Evolutionary conservation across 2,113 vertebrate species (phyloP).

Genomic region (Peromyscus polionotus): DNA sequence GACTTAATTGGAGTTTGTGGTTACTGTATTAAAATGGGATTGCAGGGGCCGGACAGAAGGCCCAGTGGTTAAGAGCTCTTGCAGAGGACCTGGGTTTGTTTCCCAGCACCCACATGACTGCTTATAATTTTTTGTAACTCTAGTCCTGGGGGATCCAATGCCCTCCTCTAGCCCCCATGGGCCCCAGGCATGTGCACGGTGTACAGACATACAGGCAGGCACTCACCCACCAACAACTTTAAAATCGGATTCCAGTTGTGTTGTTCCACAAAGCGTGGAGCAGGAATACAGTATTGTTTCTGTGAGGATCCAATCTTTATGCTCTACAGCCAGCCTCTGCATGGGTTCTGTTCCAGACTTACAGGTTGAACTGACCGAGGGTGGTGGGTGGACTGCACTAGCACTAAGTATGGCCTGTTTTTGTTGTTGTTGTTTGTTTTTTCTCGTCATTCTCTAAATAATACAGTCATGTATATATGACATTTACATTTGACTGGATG

Average conservation of each 20-base stretch:
- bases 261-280: constrained; percentile 1
- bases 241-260: neutral
- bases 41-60: neutral
- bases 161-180: neutral
- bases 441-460: neutral
- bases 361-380: neutral
- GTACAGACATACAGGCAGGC: neutral
- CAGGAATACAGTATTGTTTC: constrained; percentile 16
- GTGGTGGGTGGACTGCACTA: neutral
- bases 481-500: neutral
- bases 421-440: neutral
- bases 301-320: neutral
- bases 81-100: neutral
- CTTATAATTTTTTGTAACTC: neutral
- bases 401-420: neutral
- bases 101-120: neutral
- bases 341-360: neutral
- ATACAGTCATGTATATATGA: neutral
- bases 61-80: neutral
- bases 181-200: neutral
- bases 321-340: neutral
- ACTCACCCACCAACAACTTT: neutral
- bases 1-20: neutral
- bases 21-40: constrained; percentile 37
- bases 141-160: neutral